Conservation (phyloP, 2,888 invertebrate species). For the Achlya flavicornis region DNA sequence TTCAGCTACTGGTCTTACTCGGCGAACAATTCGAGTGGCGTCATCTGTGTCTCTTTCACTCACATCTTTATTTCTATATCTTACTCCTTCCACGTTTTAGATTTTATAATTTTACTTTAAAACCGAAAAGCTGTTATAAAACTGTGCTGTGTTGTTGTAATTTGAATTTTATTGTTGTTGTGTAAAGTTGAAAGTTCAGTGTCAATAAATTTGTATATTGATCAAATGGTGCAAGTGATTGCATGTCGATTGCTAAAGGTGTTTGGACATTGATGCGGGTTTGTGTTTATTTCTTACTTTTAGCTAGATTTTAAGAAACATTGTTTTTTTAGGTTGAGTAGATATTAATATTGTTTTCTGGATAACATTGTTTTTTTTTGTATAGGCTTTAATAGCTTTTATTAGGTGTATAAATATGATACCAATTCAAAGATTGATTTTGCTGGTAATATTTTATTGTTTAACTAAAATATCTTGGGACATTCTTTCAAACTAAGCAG, state of each 20-base stretch:
- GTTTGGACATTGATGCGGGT: constrained; percentile 15
- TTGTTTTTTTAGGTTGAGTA: too few species aligned
- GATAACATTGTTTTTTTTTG: too few species aligned
- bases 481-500: too few species aligned
- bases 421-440: too few species aligned
- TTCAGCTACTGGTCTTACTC: constrained; percentile 76
- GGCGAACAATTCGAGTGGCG: constrained; percentile 53
- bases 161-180: constrained; percentile 12
- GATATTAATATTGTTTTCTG: too few species aligned
- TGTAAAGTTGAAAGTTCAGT: background rate
- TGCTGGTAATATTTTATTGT: too few species aligned
- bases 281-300: too few species aligned
- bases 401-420: too few species aligned
- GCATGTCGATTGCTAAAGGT: constrained; percentile 33
- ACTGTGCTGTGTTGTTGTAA: constrained; percentile 3
- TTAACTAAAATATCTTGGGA: too few species aligned
- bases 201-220: background rate
- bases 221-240: constrained; percentile 28
- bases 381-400: too few species aligned
- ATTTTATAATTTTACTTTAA: constrained; percentile 48
- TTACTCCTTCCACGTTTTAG: constrained; percentile 51
- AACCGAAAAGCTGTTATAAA: constrained; percentile 7
- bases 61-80: constrained; percentile 32
- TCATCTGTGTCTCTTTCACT: constrained; percentile 60
- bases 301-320: too few species aligned